Base-by-base conservation (phyloP, 2,113 vertebrate genomes). In the Pitta sordida region DNA sequence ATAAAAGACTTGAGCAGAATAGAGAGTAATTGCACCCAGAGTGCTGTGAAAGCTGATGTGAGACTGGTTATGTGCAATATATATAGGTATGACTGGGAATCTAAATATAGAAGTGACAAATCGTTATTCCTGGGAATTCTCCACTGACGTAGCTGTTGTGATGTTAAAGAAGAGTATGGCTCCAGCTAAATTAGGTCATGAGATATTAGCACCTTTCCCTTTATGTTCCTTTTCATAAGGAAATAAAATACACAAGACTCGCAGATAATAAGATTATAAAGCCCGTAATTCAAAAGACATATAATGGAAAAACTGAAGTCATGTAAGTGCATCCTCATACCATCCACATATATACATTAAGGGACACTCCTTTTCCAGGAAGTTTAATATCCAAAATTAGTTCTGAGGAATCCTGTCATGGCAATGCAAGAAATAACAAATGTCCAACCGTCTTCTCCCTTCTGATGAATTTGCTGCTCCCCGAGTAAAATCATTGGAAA, bases 181-280 rank as follows among this genome's bases (percentile, higher is more conserved):
- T 96, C 67, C 84, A 89, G 62, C 46, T 69, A 87, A 96, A 93
- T 90, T 89, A 91, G 91, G 86, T 87, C 92, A 88, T 75, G 73
- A 93, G 88, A 86, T 94, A 93, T 92, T 95, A 92, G 63, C 53
- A 87, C 71, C 78, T 87, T 91, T 87, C 85, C 69, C 82, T 85
- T 89, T 63, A 91, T 70, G 64, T 67, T 73, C 39, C 22, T 44
- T 80, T 88, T 80, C 93, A 91, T 91, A 91, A 95, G 88, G 60
- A 94, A 94, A 90, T 87, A 92, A 65, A 92, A 76, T 71, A 87
- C 37, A 76, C 46, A 95, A 58, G 27, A 76, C 58, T 13, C 58
- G 56, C 68, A 90, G 91, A 91, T 70, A 95, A 86, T 87, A 85
- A 70, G 65, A 91, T 91, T 90, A 90, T 53, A 86, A 94, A 95